Percentiles rank a stretch among this genome's conserved stretches.
These are phyloP conservation scores for Bubo bubo DNA, from an alignment of 2,113 vertebrate species.

Conservation along the genomic window DNA sequence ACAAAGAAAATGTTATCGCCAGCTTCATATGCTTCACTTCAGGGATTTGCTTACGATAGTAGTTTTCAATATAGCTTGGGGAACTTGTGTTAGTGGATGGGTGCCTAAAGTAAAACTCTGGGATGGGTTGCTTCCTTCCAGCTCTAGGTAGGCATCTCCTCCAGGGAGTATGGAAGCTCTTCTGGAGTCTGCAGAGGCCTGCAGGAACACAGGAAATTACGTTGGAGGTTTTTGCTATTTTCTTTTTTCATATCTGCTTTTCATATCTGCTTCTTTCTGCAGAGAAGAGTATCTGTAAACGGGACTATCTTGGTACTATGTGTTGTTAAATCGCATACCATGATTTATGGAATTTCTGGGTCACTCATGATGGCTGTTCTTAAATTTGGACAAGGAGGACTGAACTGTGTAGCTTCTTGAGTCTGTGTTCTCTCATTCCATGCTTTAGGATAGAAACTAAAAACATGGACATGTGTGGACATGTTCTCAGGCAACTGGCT, in stretches of 20 bases:
- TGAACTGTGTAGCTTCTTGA: neutral
- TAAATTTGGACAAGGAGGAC: neutral
- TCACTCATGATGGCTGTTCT: neutral
- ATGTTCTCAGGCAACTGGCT: neutral
- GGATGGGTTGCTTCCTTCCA: neutral
- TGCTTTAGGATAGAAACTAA: neutral
- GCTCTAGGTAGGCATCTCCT: neutral
- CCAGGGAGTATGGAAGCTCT: neutral
- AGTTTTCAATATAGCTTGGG: neutral
- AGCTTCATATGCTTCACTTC: neutral
- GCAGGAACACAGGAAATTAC: neutral
- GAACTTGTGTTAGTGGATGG: neutral
- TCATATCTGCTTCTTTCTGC: neutral
- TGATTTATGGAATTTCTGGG: neutral
- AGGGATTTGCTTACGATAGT: neutral
- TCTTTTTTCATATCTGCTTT: fast-evolving
- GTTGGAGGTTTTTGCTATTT: neutral
- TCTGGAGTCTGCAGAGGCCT: neutral
- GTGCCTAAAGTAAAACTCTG: neutral
- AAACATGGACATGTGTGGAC: neutral
- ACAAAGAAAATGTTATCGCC: neutral
- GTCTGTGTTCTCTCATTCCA: neutral
- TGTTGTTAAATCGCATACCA: neutral
- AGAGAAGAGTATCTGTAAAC: neutral
- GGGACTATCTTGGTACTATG: neutral